These are phyloP conservation scores for Melikaiella ostensackeni DNA, from an alignment of 2,888 invertebrate genomes.

Conservation along the genomic window DNA sequence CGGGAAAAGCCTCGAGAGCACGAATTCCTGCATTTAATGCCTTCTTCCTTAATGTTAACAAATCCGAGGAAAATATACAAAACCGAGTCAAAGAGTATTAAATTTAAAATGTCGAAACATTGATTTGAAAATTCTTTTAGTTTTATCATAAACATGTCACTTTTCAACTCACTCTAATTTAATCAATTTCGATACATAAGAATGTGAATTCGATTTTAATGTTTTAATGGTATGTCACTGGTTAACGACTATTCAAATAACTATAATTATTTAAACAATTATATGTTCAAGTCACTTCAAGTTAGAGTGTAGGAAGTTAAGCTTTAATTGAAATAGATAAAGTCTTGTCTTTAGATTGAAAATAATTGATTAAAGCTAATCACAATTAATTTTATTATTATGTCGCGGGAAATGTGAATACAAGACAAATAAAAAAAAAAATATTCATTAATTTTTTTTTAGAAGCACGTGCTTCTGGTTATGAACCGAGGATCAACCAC, in stretches of 20 bases:
- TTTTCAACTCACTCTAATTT: too few species aligned
- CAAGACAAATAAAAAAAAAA: too few species aligned
- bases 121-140: not conserved
- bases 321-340: not conserved
- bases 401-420: too few species aligned
- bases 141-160: not conserved
- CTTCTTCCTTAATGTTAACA: not conserved
- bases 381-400: not conserved
- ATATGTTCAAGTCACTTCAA: not conserved
- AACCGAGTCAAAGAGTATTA: not conserved
- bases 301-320: not conserved
- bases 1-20: not conserved
- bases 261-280: too few species aligned
- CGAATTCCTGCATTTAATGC: not conserved
- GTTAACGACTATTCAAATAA: not conserved
- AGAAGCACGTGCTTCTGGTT: constrained; percentile 43
- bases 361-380: not conserved
- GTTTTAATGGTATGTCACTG: not conserved
- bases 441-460: not conserved
- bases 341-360: not conserved
- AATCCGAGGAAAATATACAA: not conserved
- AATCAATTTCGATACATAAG: not conserved
- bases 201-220: not conserved
- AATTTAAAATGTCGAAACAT: not conserved
- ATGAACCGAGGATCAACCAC: constrained; percentile 32